phyloP scores from a whole-genome alignment of 2,888 invertebrate genomes.

The Cheilosia soror region DNA sequence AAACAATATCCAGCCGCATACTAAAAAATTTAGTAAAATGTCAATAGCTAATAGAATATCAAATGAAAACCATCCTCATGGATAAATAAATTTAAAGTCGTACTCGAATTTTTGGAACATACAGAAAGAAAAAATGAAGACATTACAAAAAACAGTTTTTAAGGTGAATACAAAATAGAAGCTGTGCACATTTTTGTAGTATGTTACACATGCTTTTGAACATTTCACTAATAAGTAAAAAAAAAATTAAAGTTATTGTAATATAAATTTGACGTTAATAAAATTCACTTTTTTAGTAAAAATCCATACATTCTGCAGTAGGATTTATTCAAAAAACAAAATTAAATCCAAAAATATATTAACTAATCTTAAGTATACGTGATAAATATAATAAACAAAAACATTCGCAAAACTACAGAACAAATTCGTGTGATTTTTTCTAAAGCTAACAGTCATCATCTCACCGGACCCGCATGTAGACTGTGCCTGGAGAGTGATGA shows the following conservation, averaged over 20 bases:
- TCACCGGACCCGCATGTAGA: too few relatives aligned
- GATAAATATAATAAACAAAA: slow-evolving; percentile 76
- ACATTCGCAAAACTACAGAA: slow-evolving; percentile 74
- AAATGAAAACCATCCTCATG: not conserved
- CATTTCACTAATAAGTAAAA: slow-evolving; percentile 41
- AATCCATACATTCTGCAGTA: slow-evolving; percentile 51
- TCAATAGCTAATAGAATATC: not conserved
- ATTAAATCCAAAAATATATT: slow-evolving; percentile 65
- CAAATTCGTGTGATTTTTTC: slow-evolving; percentile 10
- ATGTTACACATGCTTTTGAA: slow-evolving; percentile 37
- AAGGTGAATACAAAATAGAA: slow-evolving; percentile 7
- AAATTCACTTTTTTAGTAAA: slow-evolving; percentile 57
- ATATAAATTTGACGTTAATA: slow-evolving; percentile 54
- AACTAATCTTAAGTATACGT: slow-evolving; percentile 74
- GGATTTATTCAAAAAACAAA: slow-evolving; percentile 44
- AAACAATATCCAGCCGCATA: not conserved
- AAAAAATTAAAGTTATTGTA: slow-evolving; percentile 51
- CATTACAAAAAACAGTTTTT: slow-evolving; percentile 1
- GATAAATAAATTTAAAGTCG: too few relatives aligned
- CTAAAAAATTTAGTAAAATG: not conserved
- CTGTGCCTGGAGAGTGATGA: too few relatives aligned
- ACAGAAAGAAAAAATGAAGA: too few relatives aligned
- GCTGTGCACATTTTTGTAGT: slow-evolving; percentile 2
- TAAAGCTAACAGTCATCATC: too few relatives aligned
- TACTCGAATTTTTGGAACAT: too few relatives aligned